Conservation (phyloP, 2,113 vertebrate species). For the Nanorana parkeri region DNA sequence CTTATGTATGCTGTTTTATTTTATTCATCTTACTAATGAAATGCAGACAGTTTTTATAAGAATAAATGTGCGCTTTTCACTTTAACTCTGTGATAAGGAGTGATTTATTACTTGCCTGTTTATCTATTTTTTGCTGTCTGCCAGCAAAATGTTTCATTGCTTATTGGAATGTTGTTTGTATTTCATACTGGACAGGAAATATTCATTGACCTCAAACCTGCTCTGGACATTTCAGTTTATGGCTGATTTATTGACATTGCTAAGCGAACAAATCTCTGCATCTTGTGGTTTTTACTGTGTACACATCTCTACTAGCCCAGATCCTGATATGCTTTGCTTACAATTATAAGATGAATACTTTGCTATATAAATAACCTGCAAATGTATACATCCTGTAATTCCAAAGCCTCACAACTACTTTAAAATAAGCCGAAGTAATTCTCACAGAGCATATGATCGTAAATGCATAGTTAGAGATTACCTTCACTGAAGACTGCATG, state of each 20-base stretch:
- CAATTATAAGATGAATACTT: conserved; percentile 29
- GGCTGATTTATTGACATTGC: conserved; percentile 49
- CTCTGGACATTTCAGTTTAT: conserved; percentile 37
- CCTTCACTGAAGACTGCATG: too few relatives aligned
- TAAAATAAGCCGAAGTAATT: too few relatives aligned
- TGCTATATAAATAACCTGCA: not conserved
- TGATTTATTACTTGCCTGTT: conserved; percentile 20
- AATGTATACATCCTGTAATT: too few relatives aligned
- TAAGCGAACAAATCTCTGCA: conserved; percentile 29
- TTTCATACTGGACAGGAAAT: conserved; percentile 50
- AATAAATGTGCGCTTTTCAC: conserved; percentile 31
- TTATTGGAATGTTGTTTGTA: conserved; percentile 41
- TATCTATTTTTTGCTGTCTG: conserved; percentile 19
- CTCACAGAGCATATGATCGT: too few relatives aligned
- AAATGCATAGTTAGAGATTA: too few relatives aligned
- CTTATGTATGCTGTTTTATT: not conserved
- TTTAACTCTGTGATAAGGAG: conserved; percentile 30
- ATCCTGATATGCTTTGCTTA: conserved; percentile 25
- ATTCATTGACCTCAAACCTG: conserved; percentile 41
- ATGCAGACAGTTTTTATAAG: not conserved
- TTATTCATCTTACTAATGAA: not conserved
- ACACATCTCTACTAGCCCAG: conserved; percentile 10
- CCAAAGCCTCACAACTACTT: too few relatives aligned
- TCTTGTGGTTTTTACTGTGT: conserved; percentile 38
- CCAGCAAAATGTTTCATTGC: conserved; percentile 32